Conservation (phyloP, 1,140 invertebrate genomes). For the Globodera rostochiensis region DNA sequence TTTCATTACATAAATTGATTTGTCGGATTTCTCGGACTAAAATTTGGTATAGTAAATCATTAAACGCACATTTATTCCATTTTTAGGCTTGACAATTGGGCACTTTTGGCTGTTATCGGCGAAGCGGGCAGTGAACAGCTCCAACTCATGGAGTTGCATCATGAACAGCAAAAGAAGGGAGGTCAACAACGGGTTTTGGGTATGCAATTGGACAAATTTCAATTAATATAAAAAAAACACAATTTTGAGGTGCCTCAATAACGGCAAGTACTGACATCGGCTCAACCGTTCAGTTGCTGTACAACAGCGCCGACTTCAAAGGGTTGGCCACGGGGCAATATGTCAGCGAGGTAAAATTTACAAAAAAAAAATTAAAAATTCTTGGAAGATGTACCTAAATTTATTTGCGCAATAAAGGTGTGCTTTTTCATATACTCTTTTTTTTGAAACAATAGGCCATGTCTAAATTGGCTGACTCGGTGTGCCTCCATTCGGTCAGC, state of each 20-base stretch:
- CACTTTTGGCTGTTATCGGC: slow-evolving; percentile 4
- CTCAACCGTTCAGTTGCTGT: slow-evolving; percentile 76
- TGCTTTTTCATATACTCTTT: background rate
- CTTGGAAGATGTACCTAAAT: too few species aligned
- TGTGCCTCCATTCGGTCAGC: slow-evolving; percentile 85
- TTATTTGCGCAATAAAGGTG: too few species aligned
- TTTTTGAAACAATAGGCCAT: slow-evolving; percentile 67
- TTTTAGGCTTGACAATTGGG: slow-evolving; percentile 16
- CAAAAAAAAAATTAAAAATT: background rate
- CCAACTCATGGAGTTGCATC: slow-evolving; percentile 27
- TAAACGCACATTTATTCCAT: background rate
- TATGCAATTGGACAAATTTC: background rate
- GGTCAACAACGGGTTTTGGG: slow-evolving; percentile 4
- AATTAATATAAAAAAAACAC: background rate
- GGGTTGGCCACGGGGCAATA: slow-evolving; percentile 77
- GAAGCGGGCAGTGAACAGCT: slow-evolving; percentile 14
- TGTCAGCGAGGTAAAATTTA: slow-evolving; percentile 70
- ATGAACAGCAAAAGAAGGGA: slow-evolving; percentile 12
- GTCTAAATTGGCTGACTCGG: slow-evolving; percentile 76
- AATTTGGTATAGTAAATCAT: slow-evolving; percentile 4
- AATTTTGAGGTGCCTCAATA: background rate
- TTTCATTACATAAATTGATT: background rate
- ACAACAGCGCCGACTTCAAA: slow-evolving; percentile 55
- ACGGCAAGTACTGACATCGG: background rate
- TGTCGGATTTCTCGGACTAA: background rate